These are phyloP conservation scores for Standfussiana lucernea DNA, from an alignment of 2,888 invertebrate species.

Conservation along the genomic window DNA sequence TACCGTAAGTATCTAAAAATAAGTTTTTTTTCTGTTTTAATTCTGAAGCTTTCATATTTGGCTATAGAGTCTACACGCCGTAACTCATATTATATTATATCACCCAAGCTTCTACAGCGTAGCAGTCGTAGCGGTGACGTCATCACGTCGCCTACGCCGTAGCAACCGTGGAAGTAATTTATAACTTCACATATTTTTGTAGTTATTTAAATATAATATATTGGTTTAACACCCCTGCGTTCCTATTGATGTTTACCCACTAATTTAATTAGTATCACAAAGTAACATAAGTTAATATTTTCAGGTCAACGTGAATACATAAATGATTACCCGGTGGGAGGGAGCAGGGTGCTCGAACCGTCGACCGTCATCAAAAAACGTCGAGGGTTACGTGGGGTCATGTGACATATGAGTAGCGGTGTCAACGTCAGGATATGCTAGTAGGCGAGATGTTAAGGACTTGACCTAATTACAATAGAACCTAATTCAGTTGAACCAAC, in stretches of 20 bases:
- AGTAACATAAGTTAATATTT: constrained; percentile 21
- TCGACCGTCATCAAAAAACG: constrained; percentile 31
- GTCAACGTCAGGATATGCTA: not conserved
- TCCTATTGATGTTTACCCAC: not conserved
- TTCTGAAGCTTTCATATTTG: too few relatives aligned
- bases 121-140: constrained; percentile 5
- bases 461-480: not conserved
- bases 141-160: constrained; percentile 6
- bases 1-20: too few relatives aligned
- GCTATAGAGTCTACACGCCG: too few relatives aligned
- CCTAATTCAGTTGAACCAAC: not conserved
- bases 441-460: not conserved
- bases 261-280: constrained; percentile 16
- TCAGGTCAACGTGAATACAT: constrained; percentile 18
- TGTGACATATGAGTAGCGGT: not conserved
- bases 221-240: not conserved
- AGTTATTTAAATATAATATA: too few relatives aligned
- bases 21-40: too few relatives aligned
- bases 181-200: too few relatives aligned
- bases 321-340: constrained; percentile 1
- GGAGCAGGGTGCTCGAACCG: constrained; percentile 11
- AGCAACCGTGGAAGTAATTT: too few relatives aligned
- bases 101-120: not conserved
- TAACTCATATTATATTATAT: not conserved
- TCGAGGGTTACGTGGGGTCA: constrained; percentile 2